phyloP scores from a whole-genome alignment of 2,113 vertebrate species.

The Alligator mississippiensis region DNA sequence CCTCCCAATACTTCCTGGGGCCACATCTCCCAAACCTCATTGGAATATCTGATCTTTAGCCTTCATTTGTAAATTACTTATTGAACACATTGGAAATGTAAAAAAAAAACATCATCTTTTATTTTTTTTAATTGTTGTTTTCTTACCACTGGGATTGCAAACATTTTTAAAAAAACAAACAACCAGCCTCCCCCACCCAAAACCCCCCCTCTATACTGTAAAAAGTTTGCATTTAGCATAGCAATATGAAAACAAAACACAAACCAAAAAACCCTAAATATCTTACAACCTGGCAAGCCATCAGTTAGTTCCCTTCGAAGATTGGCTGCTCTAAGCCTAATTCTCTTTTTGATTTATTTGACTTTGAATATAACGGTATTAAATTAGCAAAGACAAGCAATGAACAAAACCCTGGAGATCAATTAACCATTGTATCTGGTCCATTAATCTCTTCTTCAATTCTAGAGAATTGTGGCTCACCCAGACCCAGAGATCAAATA shows the following conservation, averaged over 20 bases:
- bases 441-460: constrained; percentile 85
- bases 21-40: not conserved
- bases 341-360: constrained; percentile 86
- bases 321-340: constrained; percentile 67
- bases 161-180: not conserved
- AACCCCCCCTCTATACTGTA: not conserved
- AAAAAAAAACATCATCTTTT: not conserved
- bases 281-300: not conserved
- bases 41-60: constrained; percentile 20
- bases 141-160: not conserved
- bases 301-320: constrained; percentile 28
- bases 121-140: not conserved
- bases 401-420: constrained; percentile 83
- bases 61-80: constrained; percentile 1
- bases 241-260: not conserved
- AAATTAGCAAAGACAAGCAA: constrained; percentile 83
- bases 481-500: constrained; percentile 85
- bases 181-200: not conserved
- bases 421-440: constrained; percentile 84
- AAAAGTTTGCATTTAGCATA: not conserved
- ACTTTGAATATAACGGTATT: constrained; percentile 79
- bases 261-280: not conserved
- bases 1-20: constrained; percentile 9
- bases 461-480: constrained; percentile 82
- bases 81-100: not conserved